Conservation (phyloP, 2,113 vertebrate genomes). For the Phainopepla nitens region DNA sequence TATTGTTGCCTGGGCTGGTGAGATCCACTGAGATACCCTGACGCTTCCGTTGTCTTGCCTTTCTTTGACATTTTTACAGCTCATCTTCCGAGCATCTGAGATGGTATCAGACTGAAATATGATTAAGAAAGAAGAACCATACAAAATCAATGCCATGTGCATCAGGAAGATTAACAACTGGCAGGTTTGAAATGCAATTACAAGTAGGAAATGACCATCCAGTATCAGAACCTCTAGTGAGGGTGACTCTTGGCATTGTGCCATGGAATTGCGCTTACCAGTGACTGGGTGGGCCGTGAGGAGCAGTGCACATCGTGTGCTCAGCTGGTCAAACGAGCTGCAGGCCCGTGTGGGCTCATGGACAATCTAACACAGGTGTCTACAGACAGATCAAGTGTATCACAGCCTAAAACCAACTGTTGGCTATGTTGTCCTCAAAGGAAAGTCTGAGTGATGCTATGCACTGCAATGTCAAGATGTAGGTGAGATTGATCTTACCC, state of each 20-base stretch:
- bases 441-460: not conserved
- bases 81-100: not conserved
- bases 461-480: not conserved
- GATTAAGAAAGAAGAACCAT: not conserved
- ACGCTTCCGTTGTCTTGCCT: not conserved
- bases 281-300: not conserved
- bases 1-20: not conserved
- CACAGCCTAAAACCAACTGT: not conserved
- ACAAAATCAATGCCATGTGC: not conserved
- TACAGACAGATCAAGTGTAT: not conserved
- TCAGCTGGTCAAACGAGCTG: not conserved
- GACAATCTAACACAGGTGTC: not conserved
- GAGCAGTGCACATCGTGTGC: accelerated
- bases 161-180: not conserved
- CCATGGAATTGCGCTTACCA: not conserved
- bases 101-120: not conserved
- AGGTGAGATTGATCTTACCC: not conserved
- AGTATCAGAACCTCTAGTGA: not conserved
- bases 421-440: not conserved
- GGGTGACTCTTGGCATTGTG: not conserved
- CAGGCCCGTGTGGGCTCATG: not conserved
- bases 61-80: not conserved
- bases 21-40: not conserved
- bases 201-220: not conserved
- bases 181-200: not conserved